Percentiles rank a stretch among this genome's conserved stretches.
Evolutionary conservation across 2,113 vertebrate species (phyloP).

Genomic region (Anoura caudifer): DNA sequence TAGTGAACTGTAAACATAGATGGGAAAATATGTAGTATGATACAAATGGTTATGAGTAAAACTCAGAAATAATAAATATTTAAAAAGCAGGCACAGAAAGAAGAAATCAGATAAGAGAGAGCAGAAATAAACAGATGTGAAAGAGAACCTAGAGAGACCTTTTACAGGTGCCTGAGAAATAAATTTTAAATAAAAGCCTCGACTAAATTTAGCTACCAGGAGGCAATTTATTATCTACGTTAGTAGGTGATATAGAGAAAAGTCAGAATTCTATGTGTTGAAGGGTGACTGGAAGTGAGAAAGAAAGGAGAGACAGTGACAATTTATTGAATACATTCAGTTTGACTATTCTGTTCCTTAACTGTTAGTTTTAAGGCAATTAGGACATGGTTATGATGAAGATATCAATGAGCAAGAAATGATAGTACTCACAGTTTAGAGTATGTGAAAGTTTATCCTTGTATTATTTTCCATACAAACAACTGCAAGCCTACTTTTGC

Average conservation of each 20-base stretch:
- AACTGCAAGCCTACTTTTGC: not conserved
- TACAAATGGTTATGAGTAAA: slow-evolving; percentile 1
- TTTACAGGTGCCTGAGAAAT: not conserved
- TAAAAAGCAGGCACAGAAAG: not conserved
- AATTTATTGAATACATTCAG: not conserved
- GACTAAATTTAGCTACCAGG: not conserved
- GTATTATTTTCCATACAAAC: not conserved
- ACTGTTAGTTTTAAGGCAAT: not conserved
- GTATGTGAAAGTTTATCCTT: not conserved
- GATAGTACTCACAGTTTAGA: not conserved
- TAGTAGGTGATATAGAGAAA: not conserved
- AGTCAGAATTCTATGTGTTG: not conserved
- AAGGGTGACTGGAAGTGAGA: not conserved
- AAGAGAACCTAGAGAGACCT: not conserved
- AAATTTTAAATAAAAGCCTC: slow-evolving; percentile 1
- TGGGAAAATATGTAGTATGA: not conserved
- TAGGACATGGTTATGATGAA: not conserved
- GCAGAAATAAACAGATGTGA: not conserved
- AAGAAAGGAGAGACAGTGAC: not conserved
- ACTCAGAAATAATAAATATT: slow-evolving; percentile 7
- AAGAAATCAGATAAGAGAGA: not conserved
- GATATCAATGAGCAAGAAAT: not conserved
- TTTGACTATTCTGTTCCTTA: slow-evolving; percentile 1
- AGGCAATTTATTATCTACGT: not conserved
- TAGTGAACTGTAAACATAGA: not conserved